phyloP scores from a whole-genome alignment of 2,113 vertebrate genomes.

The Chionodraco myersi region DNA sequence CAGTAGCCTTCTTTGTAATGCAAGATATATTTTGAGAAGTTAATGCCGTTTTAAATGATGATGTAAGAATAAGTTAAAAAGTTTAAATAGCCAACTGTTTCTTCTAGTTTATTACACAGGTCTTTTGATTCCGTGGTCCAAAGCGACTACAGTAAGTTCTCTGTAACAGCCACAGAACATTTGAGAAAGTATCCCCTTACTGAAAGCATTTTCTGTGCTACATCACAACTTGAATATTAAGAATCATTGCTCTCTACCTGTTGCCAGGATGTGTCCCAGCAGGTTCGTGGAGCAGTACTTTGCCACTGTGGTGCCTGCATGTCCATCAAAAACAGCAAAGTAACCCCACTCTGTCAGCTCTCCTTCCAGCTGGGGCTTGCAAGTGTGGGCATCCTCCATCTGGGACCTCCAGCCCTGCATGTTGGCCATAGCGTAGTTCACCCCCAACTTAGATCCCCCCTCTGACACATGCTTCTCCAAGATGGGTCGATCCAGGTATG shows the following conservation, averaged over 20 bases:
- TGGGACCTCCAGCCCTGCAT: conserved; percentile 87
- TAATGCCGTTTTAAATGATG: neutral
- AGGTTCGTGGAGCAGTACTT: conserved; percentile 85
- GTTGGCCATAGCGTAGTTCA: conserved; percentile 81
- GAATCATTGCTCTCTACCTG: conserved; percentile 69
- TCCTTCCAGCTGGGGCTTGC: conserved; percentile 73
- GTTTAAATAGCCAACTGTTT: neutral
- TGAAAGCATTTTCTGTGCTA: neutral
- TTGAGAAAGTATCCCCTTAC: neutral
- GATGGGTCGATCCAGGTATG: conserved; percentile 79
- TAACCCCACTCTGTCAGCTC: conserved; percentile 82
- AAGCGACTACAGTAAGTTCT: neutral
- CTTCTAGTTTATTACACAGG: neutral
- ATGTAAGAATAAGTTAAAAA: neutral
- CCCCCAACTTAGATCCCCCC: conserved; percentile 71
- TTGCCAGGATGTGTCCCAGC: conserved; percentile 81
- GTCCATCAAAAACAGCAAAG: conserved; percentile 86
- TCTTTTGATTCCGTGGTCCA: neutral
- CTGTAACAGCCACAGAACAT: neutral
- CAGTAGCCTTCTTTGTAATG: too few species aligned
- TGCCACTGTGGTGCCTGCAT: conserved; percentile 84
- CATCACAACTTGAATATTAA: neutral
- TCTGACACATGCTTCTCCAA: conserved; percentile 80
- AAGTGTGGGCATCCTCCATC: conserved; percentile 86
- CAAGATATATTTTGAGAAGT: neutral